A percentile compares a stretch with the other conserved stretches of the same genome.
phyloP scores from a whole-genome alignment of 2,113 vertebrate genomes.

The Thunnus maccoyii region DNA sequence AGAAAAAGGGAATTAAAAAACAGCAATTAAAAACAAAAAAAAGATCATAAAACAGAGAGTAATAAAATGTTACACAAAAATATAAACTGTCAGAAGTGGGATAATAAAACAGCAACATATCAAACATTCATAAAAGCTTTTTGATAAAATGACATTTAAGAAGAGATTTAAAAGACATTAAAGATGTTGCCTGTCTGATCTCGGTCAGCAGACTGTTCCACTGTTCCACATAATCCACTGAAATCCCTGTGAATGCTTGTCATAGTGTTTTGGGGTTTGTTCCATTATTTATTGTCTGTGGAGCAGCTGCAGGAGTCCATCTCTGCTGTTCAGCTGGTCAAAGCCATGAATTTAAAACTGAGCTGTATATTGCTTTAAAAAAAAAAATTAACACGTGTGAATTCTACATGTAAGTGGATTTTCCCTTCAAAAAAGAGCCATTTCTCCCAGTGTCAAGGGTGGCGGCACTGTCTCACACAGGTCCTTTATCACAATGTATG shows the following conservation, averaged over 20 bases:
- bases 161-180: too few relatives aligned
- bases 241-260: neutral
- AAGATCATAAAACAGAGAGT: too few relatives aligned
- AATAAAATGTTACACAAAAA: neutral
- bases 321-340: slow-evolving; percentile 1
- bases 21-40: too few relatives aligned
- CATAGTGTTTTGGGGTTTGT: slow-evolving; percentile 1
- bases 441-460: neutral
- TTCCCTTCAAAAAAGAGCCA: slow-evolving; percentile 14
- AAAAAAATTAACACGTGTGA: neutral
- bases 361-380: neutral
- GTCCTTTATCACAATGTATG: slow-evolving; percentile 10
- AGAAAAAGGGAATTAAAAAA: too few relatives aligned
- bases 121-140: too few relatives aligned
- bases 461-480: slow-evolving; percentile 15
- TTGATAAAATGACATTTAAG: too few relatives aligned
- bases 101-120: too few relatives aligned
- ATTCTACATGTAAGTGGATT: neutral
- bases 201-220: too few relatives aligned
- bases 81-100: neutral
- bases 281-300: slow-evolving; percentile 43
- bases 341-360: slow-evolving; percentile 1
- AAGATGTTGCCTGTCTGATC: too few relatives aligned
- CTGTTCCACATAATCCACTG: neutral
- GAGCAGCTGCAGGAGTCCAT: slow-evolving; percentile 36